Percentiles rank a stretch among this genome's conserved stretches.
Evolutionary conservation across 2,113 vertebrate genomes (phyloP).

Genomic region (Cheilinus undulatus): DNA sequence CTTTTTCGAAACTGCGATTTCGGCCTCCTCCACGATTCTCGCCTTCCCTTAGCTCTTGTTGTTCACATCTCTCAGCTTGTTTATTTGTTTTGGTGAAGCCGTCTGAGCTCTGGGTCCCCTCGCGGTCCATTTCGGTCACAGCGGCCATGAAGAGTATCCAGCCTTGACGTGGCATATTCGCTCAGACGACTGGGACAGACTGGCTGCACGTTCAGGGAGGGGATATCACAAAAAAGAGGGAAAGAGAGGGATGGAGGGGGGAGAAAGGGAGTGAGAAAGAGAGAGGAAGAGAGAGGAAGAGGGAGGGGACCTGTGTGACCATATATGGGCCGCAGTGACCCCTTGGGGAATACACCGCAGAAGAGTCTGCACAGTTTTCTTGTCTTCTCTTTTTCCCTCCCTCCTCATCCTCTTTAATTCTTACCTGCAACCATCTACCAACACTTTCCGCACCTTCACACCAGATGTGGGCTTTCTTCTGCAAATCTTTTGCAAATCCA

Average conservation of each 20-base stretch:
- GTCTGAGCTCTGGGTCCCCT: slow-evolving; percentile 58
- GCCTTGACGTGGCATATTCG: slow-evolving; percentile 99
- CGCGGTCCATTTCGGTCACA: slow-evolving; percentile 71
- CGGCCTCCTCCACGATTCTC: slow-evolving; percentile 23
- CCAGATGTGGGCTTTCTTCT: slow-evolving; percentile 49
- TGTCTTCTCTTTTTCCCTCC: slow-evolving; percentile 27
- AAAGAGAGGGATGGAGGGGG: slow-evolving; percentile 68
- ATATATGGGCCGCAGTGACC: slow-evolving; percentile 97
- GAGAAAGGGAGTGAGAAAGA: slow-evolving; percentile 85
- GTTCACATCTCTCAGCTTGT: slow-evolving; percentile 46
- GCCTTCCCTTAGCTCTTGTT: slow-evolving; percentile 20
- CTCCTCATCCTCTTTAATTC: slow-evolving; percentile 45
- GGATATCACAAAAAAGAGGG: slow-evolving; percentile 82
- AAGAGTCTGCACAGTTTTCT: slow-evolving; percentile 84
- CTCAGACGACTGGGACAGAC: slow-evolving; percentile 94
- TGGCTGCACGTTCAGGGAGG: slow-evolving; percentile 96
- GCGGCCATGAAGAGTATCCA: slow-evolving; percentile 91
- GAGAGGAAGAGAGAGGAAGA: slow-evolving; percentile 89
- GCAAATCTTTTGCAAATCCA: slow-evolving; percentile 71
- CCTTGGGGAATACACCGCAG: slow-evolving; percentile 87
- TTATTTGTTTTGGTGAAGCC: slow-evolving; percentile 64
- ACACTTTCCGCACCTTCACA: slow-evolving; percentile 17
- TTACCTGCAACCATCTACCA: slow-evolving; percentile 55
- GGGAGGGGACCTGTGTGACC: slow-evolving; percentile 92
- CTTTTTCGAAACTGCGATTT: slow-evolving; percentile 35